Base-by-base conservation (phyloP, 2,888 invertebrate genomes). In the Malthinus flaveolus region DNA sequence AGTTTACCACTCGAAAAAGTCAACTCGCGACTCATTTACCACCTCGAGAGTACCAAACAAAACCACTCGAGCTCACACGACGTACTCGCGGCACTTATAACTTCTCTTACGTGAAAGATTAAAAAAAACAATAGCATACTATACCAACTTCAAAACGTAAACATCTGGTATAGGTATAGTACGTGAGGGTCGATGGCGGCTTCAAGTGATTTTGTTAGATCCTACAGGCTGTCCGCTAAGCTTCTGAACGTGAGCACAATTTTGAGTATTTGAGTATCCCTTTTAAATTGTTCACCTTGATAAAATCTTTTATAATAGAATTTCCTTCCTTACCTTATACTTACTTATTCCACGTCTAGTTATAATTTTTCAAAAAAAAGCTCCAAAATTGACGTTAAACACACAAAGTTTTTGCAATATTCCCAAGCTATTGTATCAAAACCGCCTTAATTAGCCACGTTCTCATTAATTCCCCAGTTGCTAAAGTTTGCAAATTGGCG, bases 171-270 rank as follows among this genome's bases (percentile, higher is more conserved):
- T 44, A 36, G 23, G 23, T 23, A 2, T 23, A 44, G 53, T 63
- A 58, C 56, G 57, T 59, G 61, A 31, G 35, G 34, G 39, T 32
- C 32, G 49, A 39, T 53, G 52, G 47, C 46, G 46, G 61, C 51
- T 64, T 56, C 65, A 63, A 65, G 65, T 65, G 65, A 65, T 65
- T 65, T 63, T 55, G 36, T 46, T 56, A 63, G 61, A 65, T 65
- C 65, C 63, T 55, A 42, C 52, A 44, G 57, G 59, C 59, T 56
- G 58, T 61, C 55, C 56, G 55, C 58, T 62, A 64, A 64, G 64
- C 62, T 58, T 39, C 47, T 45, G 63, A 57, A 64, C 65, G 66
- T 66, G 66, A 66, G 64, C 62, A 62, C 62, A 60, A 64, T 65
- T 47, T 62, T 51, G 57, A 60, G 60, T 58, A 44, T 47, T 62